phyloP scores from a whole-genome alignment of 2,797 vertebrate genomes.

The Urophycis tenuis region DNA sequence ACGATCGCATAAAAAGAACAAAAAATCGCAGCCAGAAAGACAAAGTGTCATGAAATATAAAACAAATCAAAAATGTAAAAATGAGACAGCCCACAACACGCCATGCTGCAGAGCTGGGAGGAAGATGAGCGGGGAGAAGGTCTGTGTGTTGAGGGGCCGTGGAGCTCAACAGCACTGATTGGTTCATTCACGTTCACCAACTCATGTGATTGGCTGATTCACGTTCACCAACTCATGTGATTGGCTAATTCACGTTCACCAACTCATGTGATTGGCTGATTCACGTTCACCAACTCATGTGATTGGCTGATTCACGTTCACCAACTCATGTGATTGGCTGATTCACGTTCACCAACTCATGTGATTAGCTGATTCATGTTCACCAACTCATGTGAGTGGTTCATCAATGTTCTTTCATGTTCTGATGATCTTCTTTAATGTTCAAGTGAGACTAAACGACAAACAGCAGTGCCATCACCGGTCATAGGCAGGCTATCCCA shows the following conservation, averaged over 20 bases:
- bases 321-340: background rate
- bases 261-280: background rate
- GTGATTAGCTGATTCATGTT: background rate
- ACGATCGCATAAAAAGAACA: background rate
- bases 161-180: background rate
- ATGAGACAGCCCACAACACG: background rate
- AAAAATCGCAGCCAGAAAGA: too few relatives aligned
- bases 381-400: background rate
- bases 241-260: background rate
- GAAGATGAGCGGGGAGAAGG: background rate
- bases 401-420: background rate
- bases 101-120: background rate
- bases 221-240: background rate
- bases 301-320: background rate
- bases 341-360: too few relatives aligned
- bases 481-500: too few relatives aligned
- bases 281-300: too few relatives aligned
- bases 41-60: background rate
- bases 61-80: background rate
- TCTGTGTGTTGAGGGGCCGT: background rate
- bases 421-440: too few relatives aligned
- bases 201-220: background rate
- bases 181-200: background rate
- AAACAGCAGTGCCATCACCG: too few relatives aligned
- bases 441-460: too few relatives aligned